phyloP scores from a whole-genome alignment of 2,113 vertebrate genomes.

The Chloroceryle aenea region DNA sequence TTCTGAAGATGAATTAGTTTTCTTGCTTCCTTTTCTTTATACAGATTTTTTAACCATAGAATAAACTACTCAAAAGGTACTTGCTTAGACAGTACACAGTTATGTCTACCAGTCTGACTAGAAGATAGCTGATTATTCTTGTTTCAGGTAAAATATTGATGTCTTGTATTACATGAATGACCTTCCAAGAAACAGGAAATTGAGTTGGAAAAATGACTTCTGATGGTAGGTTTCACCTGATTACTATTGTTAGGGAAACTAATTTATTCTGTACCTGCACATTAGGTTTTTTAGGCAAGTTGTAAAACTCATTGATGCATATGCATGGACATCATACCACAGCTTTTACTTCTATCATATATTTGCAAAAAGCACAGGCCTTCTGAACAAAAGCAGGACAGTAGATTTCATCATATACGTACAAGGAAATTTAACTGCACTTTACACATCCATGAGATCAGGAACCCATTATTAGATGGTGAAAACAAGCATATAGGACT shows the following conservation, averaged over 20 bases:
- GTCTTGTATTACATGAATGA: background rate
- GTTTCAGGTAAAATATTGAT: background rate
- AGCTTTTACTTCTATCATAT: background rate
- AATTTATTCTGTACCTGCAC: background rate
- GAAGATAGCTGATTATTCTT: background rate
- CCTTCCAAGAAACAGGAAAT: background rate
- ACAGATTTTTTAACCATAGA: background rate
- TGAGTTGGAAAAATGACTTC: background rate
- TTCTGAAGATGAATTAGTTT: background rate
- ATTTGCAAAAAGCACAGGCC: background rate
- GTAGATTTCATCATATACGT: background rate
- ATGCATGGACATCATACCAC: background rate
- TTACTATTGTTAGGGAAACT: background rate
- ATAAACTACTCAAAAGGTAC: background rate
- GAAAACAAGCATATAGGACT: background rate
- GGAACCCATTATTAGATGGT: background rate
- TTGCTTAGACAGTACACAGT: background rate
- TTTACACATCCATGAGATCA: background rate
- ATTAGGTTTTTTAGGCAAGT: background rate
- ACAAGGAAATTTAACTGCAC: background rate
- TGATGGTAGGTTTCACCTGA: background rate
- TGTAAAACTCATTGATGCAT: background rate
- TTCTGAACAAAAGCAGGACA: background rate
- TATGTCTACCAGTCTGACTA: background rate
- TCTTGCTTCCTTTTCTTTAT: background rate